Conservation (phyloP, 2,888 invertebrate genomes). For the Hyppa rectilinea region DNA sequence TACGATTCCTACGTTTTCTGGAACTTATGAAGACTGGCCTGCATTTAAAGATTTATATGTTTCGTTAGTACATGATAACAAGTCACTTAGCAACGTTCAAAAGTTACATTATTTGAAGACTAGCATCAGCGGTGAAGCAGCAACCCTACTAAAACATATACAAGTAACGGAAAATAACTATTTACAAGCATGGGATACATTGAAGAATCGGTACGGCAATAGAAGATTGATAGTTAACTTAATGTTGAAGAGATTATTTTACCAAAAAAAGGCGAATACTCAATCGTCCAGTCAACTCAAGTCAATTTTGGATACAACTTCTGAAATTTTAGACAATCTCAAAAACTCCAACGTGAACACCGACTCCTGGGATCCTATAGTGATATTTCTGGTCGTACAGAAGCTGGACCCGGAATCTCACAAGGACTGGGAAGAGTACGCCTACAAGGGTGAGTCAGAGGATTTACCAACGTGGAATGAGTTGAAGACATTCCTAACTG, state of each 20-base stretch:
- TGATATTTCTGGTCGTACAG: background rate
- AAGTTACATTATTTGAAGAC: too few relatives aligned
- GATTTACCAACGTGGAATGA: background rate
- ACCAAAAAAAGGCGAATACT: background rate
- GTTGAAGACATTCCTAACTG: too few relatives aligned
- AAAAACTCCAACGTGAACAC: background rate
- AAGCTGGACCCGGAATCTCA: background rate
- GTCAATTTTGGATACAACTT: background rate
- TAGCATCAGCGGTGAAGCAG: too few relatives aligned
- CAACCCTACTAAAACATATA: too few relatives aligned
- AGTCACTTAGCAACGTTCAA: too few relatives aligned
- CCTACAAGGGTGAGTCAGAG: background rate
- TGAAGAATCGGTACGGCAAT: background rate
- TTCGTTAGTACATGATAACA: too few relatives aligned
- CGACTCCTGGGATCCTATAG: background rate
- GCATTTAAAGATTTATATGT: too few relatives aligned
- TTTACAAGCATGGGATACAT: background rate
- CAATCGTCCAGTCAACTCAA: background rate
- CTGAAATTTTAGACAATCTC: background rate
- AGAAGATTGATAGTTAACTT: slow-evolving; percentile 1
- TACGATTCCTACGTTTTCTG: background rate
- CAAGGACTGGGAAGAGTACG: background rate
- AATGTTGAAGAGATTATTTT: background rate
- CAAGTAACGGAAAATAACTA: too few relatives aligned
- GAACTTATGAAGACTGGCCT: too few relatives aligned